phyloP scores from a whole-genome alignment of 2,888 invertebrate species.

The Agriopis aurantiaria region DNA sequence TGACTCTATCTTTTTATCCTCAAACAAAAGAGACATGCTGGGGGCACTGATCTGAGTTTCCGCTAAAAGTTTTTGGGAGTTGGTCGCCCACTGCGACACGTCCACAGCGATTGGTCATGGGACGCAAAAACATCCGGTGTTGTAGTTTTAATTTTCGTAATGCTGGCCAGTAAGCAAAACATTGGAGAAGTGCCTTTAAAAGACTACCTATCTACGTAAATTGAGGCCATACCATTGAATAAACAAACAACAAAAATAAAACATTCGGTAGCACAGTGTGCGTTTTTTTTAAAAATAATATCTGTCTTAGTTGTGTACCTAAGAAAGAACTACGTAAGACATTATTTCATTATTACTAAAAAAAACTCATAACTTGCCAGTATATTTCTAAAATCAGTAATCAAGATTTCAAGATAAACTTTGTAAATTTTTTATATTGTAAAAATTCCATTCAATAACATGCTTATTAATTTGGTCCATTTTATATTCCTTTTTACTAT shows the following conservation, averaged over 20 bases:
- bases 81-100: slow-evolving; percentile 59
- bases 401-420: too few relatives aligned
- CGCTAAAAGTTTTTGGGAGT: slow-evolving; percentile 26
- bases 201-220: too few relatives aligned
- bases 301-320: too few relatives aligned
- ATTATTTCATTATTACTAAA: too few relatives aligned
- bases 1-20: slow-evolving; percentile 22
- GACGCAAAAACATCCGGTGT: slow-evolving; percentile 57
- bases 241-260: too few relatives aligned
- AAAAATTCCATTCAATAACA: slow-evolving; percentile 8
- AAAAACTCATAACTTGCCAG: too few relatives aligned
- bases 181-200: not conserved
- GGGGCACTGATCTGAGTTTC: slow-evolving; percentile 49
- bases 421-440: too few relatives aligned
- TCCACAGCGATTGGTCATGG: slow-evolving; percentile 69
- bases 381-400: too few relatives aligned
- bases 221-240: too few relatives aligned
- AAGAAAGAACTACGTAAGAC: too few relatives aligned
- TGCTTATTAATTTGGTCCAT: slow-evolving; percentile 42
- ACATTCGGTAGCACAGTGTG: too few relatives aligned
- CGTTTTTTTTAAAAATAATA: too few relatives aligned
- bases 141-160: slow-evolving; percentile 60
- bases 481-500: slow-evolving; percentile 44
- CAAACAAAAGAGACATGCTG: slow-evolving; percentile 51
- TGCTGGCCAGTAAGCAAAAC: slow-evolving; percentile 23